Conservation (phyloP, 2,113 vertebrate species). For the Alexandromys fortis region DNA sequence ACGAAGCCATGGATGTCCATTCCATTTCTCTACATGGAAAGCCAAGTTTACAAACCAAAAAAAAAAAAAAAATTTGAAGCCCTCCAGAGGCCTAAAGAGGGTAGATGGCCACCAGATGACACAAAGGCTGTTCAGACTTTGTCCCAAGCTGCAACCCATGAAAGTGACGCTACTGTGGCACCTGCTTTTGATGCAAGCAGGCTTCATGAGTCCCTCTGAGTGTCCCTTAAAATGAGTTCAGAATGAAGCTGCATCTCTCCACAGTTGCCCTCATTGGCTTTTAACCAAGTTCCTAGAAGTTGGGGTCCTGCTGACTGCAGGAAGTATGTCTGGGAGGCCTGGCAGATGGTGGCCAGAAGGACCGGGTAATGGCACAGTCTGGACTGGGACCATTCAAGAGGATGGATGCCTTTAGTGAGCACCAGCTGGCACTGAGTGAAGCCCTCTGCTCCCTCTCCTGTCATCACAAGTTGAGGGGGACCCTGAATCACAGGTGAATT, state of each 20-base stretch:
- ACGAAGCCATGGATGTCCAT: not conserved
- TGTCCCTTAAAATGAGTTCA: not conserved
- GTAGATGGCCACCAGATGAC: not conserved
- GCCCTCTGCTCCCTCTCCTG: not conserved
- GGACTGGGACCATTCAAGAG: not conserved
- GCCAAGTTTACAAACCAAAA: not conserved
- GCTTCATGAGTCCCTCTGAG: not conserved
- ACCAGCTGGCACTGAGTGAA: not conserved
- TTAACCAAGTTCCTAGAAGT: not conserved
- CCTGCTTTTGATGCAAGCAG: not conserved
- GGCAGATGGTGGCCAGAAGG: not conserved
- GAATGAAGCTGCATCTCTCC: not conserved
- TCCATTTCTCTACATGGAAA: not conserved
- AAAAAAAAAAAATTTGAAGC: fast-evolving
- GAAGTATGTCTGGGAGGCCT: not conserved
- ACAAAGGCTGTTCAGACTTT: not conserved
- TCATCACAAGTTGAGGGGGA: fast-evolving
- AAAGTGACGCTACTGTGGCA: not conserved
- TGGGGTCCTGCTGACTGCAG: not conserved
- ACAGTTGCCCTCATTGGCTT: not conserved
- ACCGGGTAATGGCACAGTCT: not conserved
- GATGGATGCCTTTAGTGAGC: not conserved
- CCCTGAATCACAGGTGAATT: not conserved
- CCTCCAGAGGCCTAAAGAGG: not conserved
- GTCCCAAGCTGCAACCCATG: not conserved